Percentiles rank a stretch among this genome's conserved stretches.
Conservation (phyloP, 2,797 vertebrate genomes). For the Phoebastria nigripes region DNA sequence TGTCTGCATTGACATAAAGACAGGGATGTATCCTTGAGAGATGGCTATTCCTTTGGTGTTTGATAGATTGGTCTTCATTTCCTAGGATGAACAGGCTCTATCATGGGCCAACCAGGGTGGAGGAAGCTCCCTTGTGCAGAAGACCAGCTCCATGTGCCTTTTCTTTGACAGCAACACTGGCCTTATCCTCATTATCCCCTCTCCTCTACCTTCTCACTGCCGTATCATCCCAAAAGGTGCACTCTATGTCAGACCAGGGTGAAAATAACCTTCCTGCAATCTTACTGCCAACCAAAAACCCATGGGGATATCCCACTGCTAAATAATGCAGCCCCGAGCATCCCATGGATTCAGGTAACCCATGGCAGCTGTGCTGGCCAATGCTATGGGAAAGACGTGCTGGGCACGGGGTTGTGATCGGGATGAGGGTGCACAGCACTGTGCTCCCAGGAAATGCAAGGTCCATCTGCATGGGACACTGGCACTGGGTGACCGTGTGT, state of each 20-base stretch:
- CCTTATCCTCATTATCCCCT: neutral
- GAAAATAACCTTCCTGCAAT: neutral
- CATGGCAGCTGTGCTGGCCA: rapidly evolving
- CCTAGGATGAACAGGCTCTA: rapidly evolving
- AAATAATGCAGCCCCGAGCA: neutral
- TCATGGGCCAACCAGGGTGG: neutral
- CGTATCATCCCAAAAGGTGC: neutral
- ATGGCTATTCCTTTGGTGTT: neutral
- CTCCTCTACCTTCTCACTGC: neutral
- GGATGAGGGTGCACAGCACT: rapidly evolving
- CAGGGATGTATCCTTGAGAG: neutral
- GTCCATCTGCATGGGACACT: neutral
- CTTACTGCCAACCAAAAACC: neutral
- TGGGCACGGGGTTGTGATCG: rapidly evolving
- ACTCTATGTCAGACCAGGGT: neutral
- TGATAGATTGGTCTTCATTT: neutral
- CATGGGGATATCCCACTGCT: neutral
- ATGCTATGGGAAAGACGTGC: rapidly evolving
- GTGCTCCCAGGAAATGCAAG: neutral
- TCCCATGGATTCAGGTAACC: neutral
- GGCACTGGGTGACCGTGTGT: rapidly evolving
- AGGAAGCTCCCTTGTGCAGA: neutral
- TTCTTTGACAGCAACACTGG: neutral
- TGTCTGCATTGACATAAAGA: neutral
- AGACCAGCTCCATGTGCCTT: neutral